These are phyloP conservation scores for Balaeniceps rex DNA, from an alignment of 2,113 vertebrate genomes.

Conservation along the genomic window DNA sequence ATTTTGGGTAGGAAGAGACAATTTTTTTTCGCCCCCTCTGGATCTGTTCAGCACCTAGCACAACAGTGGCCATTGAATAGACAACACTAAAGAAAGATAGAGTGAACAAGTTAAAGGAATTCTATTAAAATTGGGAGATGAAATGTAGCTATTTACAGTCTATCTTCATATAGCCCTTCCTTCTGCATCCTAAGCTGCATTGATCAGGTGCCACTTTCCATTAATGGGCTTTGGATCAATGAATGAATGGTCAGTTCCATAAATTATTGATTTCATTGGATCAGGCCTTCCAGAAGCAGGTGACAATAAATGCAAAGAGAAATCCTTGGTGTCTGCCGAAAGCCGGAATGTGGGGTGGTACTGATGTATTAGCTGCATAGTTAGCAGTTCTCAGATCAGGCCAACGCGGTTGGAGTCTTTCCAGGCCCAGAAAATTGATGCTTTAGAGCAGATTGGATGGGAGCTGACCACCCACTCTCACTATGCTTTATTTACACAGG, in stretches of 20 bases:
- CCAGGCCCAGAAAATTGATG: background rate
- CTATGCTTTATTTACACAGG: background rate
- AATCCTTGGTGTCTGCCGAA: background rate
- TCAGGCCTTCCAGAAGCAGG: background rate
- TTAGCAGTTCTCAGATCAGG: background rate
- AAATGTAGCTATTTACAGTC: background rate
- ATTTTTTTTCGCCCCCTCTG: background rate
- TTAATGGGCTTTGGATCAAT: background rate
- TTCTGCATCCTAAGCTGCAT: background rate
- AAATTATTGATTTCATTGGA: background rate
- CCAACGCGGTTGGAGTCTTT: background rate
- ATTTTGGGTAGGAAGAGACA: background rate
- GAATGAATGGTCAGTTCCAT: background rate
- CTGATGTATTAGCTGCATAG: accelerated
- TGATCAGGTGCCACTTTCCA: background rate
- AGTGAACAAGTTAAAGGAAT: background rate
- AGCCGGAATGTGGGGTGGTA: background rate
- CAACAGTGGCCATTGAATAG: background rate
- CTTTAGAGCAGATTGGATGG: background rate
- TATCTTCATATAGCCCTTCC: background rate
- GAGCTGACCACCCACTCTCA: background rate
- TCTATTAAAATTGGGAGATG: background rate
- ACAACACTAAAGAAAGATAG: background rate
- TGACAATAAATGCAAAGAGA: background rate
- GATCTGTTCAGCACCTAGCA: background rate